Conservation (phyloP, 2,113 vertebrate genomes). For the Sorex fumeus region DNA sequence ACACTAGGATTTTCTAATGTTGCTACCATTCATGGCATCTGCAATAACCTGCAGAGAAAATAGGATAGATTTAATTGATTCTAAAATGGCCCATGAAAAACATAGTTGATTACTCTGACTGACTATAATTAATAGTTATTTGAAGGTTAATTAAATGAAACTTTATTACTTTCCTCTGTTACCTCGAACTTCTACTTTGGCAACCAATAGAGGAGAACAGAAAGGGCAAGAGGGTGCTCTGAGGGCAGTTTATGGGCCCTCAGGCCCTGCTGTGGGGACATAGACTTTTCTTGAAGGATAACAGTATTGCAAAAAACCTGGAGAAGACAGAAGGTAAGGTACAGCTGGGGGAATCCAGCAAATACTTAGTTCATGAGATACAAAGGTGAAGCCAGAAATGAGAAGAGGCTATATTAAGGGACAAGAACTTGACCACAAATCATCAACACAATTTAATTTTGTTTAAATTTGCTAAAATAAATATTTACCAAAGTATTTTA, state of each 20-base stretch:
- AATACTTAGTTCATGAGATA: not conserved
- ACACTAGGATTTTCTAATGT: slow-evolving; percentile 10
- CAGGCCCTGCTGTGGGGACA: fast-evolving
- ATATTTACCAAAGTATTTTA: not conserved
- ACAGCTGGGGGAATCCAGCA: not conserved
- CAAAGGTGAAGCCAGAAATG: not conserved
- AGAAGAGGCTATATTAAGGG: not conserved
- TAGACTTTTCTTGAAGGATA: not conserved
- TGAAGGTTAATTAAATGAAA: not conserved
- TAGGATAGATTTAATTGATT: not conserved
- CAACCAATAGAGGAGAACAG: not conserved
- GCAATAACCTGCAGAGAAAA: not conserved
- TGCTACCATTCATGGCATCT: not conserved
- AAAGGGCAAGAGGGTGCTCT: not conserved
- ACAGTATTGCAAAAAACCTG: not conserved
- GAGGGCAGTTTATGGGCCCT: not conserved
- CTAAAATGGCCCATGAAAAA: not conserved
- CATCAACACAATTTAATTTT: not conserved
- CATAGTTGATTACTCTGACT: not conserved
- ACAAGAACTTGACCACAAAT: not conserved
- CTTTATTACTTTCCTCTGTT: not conserved
- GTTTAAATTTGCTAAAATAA: slow-evolving; percentile 46
- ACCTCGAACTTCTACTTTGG: not conserved
- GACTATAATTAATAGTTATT: not conserved
- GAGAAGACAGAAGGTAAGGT: not conserved